A percentile compares a stretch with the other conserved stretches of the same genome.
These are phyloP conservation scores for Gymnothorax reevesii DNA, from an alignment of 2,797 vertebrate genomes.

Conservation along the genomic window DNA sequence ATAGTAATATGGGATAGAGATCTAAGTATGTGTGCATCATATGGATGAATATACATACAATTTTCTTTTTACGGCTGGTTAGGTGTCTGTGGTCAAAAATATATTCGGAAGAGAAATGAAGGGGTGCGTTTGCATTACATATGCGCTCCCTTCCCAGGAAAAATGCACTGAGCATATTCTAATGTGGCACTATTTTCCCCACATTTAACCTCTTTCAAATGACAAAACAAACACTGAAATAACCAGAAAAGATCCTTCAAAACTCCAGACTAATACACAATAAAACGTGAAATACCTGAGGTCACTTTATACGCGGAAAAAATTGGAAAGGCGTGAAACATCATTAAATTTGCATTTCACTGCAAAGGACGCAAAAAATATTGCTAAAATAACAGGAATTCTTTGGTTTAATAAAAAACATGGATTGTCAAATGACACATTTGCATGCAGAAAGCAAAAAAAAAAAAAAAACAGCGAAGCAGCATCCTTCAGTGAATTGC, in stretches of 20 bases:
- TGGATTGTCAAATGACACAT: slow-evolving; percentile 11
- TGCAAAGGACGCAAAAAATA: slow-evolving; percentile 43
- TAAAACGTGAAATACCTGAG: slow-evolving; percentile 62
- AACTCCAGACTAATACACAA: slow-evolving; percentile 2
- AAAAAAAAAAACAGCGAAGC: background rate
- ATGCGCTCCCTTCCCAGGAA: background rate
- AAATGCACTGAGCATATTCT: background rate
- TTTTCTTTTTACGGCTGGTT: background rate
- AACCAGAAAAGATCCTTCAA: background rate
- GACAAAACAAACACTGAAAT: background rate
- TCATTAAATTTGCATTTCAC: background rate
- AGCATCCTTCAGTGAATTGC: background rate
- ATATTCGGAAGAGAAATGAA: background rate
- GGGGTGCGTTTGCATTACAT: background rate
- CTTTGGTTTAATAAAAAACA: slow-evolving; percentile 75
- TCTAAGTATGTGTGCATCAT: background rate
- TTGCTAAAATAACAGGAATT: slow-evolving; percentile 57
- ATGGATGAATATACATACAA: background rate
- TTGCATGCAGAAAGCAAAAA: background rate
- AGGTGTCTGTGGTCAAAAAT: background rate
- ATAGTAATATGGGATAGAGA: background rate
- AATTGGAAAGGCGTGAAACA: slow-evolving; percentile 37
- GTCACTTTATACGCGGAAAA: slow-evolving; percentile 57
- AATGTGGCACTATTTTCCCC: background rate
- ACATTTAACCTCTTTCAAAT: background rate